Percentiles rank a stretch among this genome's conserved stretches.
Evolutionary conservation across 2,113 vertebrate species (phyloP).

Genomic region (Probosciger aterrimus): DNA sequence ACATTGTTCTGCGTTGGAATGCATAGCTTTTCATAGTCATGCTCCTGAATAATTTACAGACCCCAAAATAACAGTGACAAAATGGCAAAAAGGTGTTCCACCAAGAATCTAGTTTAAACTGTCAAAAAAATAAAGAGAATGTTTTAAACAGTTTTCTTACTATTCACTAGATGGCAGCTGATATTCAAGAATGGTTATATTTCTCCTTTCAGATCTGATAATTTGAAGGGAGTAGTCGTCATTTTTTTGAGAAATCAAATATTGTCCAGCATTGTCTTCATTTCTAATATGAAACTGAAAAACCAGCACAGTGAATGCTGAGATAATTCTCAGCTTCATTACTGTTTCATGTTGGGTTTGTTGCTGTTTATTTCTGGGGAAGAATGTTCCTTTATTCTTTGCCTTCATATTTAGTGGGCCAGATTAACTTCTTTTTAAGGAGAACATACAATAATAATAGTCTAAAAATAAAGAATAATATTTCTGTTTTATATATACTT

Average conservation of each 20-base stretch:
- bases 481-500: not conserved
- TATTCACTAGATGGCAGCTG: conserved; percentile 72
- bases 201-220: not conserved
- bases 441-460: not conserved
- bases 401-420: not conserved
- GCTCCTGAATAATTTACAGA: not conserved
- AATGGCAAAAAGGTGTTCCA: not conserved
- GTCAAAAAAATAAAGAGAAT: not conserved
- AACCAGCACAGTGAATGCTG: not conserved
- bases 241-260: not conserved
- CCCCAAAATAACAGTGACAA: not conserved
- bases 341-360: not conserved
- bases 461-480: not conserved
- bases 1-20: not conserved
- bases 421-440: not conserved
- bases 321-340: conserved; percentile 15
- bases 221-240: not conserved
- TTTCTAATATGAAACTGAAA: conserved; percentile 10
- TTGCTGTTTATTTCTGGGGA: not conserved
- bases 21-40: not conserved
- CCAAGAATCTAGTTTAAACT: not conserved
- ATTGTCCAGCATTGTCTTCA: not conserved
- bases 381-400: not conserved
- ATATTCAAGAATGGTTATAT: conserved; percentile 49
- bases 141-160: not conserved